Evolutionary conservation across 2,113 vertebrate genomes (phyloP).

Genomic region (Oncorhynchus keta): DNA sequence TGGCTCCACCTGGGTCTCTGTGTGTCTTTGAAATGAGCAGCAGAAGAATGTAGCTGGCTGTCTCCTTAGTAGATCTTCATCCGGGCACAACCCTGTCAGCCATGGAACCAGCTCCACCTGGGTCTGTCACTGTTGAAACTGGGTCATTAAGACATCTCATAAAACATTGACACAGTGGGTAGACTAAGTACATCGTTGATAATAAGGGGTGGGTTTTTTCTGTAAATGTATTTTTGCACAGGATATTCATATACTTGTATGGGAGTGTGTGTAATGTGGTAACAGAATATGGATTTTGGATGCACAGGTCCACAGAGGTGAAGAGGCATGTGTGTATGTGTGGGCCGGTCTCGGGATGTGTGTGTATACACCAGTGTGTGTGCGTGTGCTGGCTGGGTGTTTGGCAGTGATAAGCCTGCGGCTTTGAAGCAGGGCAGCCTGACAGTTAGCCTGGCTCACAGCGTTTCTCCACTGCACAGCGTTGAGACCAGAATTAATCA

Average conservation of each 20-base stretch:
- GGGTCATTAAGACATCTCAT: too few relatives aligned
- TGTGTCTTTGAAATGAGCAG: neutral
- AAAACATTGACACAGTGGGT: too few relatives aligned
- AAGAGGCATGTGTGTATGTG: neutral
- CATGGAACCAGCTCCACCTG: too few relatives aligned
- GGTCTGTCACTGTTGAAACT: too few relatives aligned
- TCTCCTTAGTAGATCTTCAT: neutral
- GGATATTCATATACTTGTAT: neutral
- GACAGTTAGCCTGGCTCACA: slow-evolving; percentile 43
- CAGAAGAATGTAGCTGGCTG: neutral
- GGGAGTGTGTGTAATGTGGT: neutral
- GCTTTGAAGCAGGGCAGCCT: slow-evolving; percentile 79
- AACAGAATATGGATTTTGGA: too few relatives aligned
- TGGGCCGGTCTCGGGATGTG: slow-evolving; percentile 26
- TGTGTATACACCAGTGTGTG: slow-evolving; percentile 35
- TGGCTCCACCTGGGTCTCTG: neutral
- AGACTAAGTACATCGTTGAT: too few relatives aligned
- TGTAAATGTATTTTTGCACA: too few relatives aligned
- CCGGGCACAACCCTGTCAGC: neutral
- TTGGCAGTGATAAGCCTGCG: slow-evolving; percentile 73
- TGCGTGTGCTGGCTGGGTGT: slow-evolving; percentile 53
- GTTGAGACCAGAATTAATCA: slow-evolving; percentile 67
- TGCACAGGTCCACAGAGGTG: too few relatives aligned
- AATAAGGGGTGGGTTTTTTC: too few relatives aligned
- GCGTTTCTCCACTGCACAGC: slow-evolving; percentile 5